These are phyloP conservation scores for Heteronetta atricapilla DNA, from an alignment of 2,113 vertebrate species.

Conservation along the genomic window DNA sequence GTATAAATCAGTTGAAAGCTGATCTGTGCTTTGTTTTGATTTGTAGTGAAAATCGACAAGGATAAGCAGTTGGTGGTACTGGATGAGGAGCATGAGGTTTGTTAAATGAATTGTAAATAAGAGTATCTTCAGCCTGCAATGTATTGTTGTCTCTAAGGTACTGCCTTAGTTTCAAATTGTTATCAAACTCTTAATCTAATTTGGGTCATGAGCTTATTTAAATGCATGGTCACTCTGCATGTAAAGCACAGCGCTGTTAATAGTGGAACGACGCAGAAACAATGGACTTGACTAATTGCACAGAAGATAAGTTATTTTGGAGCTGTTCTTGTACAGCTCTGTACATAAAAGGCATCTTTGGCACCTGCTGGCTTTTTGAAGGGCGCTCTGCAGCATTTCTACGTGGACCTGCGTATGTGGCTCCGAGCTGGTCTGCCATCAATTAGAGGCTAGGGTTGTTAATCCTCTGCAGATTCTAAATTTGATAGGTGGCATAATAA, in stretches of 20 bases:
- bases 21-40: constrained; percentile 60
- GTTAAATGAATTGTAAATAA: constrained; percentile 74
- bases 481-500: constrained; percentile 58
- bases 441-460: constrained; percentile 48
- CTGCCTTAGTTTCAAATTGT: constrained; percentile 64
- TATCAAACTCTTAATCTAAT: constrained; percentile 69
- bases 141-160: constrained; percentile 62
- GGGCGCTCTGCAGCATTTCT: constrained; percentile 34
- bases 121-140: constrained; percentile 69
- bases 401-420: neutral
- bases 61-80: constrained; percentile 92
- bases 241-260: constrained; percentile 56
- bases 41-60: constrained; percentile 97
- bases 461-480: constrained; percentile 58
- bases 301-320: neutral
- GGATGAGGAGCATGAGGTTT: constrained; percentile 94
- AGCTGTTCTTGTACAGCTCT: neutral
- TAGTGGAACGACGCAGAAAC: constrained; percentile 21
- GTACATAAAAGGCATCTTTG: neutral
- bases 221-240: constrained; percentile 61
- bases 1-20: neutral
- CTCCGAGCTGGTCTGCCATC: constrained; percentile 36
- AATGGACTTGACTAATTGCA: constrained; percentile 19
- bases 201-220: constrained; percentile 56
- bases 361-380: constrained; percentile 32